Evolutionary conservation across 2,113 vertebrate species (phyloP).

Genomic region (Nannobrachium achirus): DNA sequence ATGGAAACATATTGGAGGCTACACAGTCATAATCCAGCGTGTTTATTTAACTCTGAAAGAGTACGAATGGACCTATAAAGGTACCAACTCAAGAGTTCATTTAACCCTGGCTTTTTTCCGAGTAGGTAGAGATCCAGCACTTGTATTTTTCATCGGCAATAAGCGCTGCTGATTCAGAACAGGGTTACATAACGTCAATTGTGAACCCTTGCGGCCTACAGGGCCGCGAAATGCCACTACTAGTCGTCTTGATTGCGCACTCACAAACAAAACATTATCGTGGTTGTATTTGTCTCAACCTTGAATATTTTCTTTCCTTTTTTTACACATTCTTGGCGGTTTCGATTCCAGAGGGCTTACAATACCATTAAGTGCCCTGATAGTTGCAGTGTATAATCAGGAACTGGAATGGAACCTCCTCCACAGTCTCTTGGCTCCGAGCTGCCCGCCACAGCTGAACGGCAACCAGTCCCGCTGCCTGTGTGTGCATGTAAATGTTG

Average conservation of each 20-base stretch:
- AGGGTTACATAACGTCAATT: slow-evolving; percentile 60
- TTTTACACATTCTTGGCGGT: slow-evolving; percentile 4
- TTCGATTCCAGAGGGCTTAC: slow-evolving; percentile 7
- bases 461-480: slow-evolving; percentile 15
- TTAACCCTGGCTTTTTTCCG: no score
- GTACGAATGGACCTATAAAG: no score
- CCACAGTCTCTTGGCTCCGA: slow-evolving; percentile 30
- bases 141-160: slow-evolving; percentile 67
- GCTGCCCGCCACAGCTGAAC: slow-evolving; percentile 32
- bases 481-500: slow-evolving; percentile 29
- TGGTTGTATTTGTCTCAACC: slow-evolving; percentile 15
- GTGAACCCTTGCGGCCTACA: slow-evolving; percentile 36
- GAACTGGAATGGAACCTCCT: slow-evolving; percentile 19
- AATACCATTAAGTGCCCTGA: slow-evolving; percentile 13
- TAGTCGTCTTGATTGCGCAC: slow-evolving; percentile 17
- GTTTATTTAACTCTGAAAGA: no score
- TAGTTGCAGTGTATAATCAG: slow-evolving; percentile 30
- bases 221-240: slow-evolving; percentile 46
- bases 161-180: slow-evolving; percentile 64
- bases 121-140: slow-evolving; percentile 56
- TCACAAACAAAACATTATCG: background rate
- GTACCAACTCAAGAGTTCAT: no score
- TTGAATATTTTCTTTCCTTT: background rate
- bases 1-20: slow-evolving; percentile 73
- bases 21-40: no score